Conservation (phyloP, 1,140 invertebrate species). For the Neodiprion pinetum region DNA sequence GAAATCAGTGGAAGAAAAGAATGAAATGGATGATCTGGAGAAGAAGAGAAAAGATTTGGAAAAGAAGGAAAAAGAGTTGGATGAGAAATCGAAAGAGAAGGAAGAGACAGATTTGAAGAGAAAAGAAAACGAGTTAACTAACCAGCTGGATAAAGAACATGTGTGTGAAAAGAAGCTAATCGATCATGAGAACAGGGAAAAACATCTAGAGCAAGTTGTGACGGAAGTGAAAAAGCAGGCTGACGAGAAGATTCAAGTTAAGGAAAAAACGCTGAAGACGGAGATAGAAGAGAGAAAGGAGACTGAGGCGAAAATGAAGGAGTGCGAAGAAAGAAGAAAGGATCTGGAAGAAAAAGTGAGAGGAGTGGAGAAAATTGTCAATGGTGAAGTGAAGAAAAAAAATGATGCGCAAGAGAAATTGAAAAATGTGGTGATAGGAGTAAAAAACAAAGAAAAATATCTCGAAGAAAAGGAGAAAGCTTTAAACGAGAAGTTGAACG, state of each 20-base stretch:
- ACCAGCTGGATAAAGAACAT: not conserved
- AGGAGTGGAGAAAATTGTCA: not conserved
- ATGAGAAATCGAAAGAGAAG: not conserved
- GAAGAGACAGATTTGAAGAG: not conserved
- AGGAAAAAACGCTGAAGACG: conserved; percentile 10
- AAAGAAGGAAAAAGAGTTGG: not conserved
- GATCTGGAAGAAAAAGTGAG: conserved; percentile 17
- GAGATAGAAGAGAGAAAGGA: conserved; percentile 18
- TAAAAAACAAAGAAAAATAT: too few relatives aligned
- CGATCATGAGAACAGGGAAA: not conserved
- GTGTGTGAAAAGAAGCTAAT: not conserved
- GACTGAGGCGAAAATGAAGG: conserved; percentile 14
- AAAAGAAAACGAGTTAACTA: not conserved
- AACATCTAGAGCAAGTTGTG: not conserved
- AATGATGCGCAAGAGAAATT: too few relatives aligned
- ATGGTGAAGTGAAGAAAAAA: not conserved
- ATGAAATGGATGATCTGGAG: not conserved
- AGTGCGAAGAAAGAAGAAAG: not conserved
- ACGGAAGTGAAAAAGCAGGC: too few relatives aligned
- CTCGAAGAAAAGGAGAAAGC: too few relatives aligned
- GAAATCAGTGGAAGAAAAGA: not conserved
- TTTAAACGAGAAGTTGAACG: too few relatives aligned
- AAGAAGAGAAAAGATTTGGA: not conserved
- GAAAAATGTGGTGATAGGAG: too few relatives aligned
- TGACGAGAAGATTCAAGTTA: not conserved